phyloP scores from a whole-genome alignment of 2,888 invertebrate genomes.

The Drosophila colorata region DNA sequence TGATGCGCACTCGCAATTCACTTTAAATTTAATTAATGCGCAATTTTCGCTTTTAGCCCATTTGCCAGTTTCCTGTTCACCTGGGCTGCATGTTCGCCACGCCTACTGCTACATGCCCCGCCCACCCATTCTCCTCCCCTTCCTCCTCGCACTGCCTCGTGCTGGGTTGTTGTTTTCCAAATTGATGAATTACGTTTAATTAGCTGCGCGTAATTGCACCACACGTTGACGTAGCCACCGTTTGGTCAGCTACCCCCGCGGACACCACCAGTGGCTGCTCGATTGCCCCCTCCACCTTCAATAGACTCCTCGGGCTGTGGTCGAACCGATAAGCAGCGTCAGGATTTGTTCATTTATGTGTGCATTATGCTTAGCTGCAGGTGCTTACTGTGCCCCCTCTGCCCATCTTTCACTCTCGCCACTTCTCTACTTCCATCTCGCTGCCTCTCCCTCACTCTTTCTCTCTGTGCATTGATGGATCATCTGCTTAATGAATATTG shows the following conservation, averaged over 20 bases:
- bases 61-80: slow-evolving; percentile 50
- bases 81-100: slow-evolving; percentile 5
- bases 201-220: slow-evolving; percentile 60
- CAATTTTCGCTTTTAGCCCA: slow-evolving; percentile 70
- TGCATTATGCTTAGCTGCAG: slow-evolving; percentile 36
- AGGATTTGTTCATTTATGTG: slow-evolving; percentile 27
- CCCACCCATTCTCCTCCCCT: background rate
- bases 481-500: slow-evolving; percentile 37
- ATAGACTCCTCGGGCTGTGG: slow-evolving; percentile 16
- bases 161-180: slow-evolving; percentile 37
- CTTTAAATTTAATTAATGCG: slow-evolving; percentile 76
- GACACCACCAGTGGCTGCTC: background rate
- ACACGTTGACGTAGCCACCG: slow-evolving; percentile 34
- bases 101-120: slow-evolving; percentile 2
- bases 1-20: slow-evolving; percentile 67
- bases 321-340: slow-evolving; percentile 38
- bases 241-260: background rate
- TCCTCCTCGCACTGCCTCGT: background rate
- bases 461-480: slow-evolving; percentile 22
- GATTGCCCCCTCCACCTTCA: background rate
- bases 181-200: slow-evolving; percentile 73
- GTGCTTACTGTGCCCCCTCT: slow-evolving; percentile 23
- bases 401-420: background rate
- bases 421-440: background rate
- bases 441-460: background rate